phyloP scores from a whole-genome alignment of 2,113 vertebrate species.

The Lophura nycthemera region DNA sequence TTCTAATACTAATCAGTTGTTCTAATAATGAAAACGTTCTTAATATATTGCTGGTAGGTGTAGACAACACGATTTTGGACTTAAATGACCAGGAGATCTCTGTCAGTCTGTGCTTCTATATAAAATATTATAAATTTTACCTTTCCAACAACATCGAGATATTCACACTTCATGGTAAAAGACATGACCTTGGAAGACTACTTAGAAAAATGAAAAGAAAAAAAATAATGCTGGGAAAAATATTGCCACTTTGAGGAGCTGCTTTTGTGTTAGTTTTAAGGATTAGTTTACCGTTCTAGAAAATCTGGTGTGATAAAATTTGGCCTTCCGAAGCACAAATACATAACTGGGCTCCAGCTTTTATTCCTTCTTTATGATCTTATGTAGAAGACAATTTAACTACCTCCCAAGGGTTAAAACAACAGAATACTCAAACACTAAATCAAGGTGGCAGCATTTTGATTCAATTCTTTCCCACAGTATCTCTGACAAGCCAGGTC shows the following conservation, averaged over 20 bases:
- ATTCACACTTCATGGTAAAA: not conserved
- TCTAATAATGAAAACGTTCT: not conserved
- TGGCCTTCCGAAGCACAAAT: not conserved
- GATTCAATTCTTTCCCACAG: not conserved
- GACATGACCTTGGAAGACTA: not conserved
- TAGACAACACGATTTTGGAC: not conserved
- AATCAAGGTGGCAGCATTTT: not conserved
- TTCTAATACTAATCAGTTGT: not conserved
- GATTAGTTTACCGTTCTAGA: not conserved
- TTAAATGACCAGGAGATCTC: not conserved
- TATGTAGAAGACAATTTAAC: not conserved
- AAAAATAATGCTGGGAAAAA: not conserved
- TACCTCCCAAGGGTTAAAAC: not conserved
- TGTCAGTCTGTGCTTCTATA: not conserved
- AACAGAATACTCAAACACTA: not conserved
- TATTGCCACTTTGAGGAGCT: not conserved
- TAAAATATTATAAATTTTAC: not conserved
- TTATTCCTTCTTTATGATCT: not conserved
- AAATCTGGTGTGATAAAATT: not conserved
- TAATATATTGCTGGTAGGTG: not conserved
- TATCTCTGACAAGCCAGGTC: not conserved
- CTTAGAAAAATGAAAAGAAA: not conserved
- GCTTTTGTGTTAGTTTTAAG: not conserved
- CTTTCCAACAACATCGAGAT: not conserved
- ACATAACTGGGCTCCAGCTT: not conserved